Conservation (phyloP, 2,797 vertebrate species). For the Xenops minutus region DNA sequence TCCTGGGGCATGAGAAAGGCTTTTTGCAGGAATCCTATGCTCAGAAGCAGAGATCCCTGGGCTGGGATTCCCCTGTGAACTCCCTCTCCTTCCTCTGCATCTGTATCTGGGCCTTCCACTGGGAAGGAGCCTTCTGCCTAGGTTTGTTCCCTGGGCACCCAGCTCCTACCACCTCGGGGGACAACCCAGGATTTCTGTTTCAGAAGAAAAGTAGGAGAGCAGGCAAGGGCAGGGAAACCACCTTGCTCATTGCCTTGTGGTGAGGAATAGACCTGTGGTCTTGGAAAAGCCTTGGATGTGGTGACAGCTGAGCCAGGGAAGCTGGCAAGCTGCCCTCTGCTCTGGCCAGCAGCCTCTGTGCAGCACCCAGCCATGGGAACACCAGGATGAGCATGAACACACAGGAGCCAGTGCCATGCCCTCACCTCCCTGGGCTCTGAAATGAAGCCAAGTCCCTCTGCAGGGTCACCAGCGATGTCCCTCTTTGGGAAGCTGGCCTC, state of each 20-base stretch:
- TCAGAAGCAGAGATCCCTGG: neutral
- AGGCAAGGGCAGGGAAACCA: neutral
- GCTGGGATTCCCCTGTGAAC: neutral
- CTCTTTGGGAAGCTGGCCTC: neutral
- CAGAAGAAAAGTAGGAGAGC: neutral
- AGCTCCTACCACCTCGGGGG: neutral
- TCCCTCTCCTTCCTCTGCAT: neutral
- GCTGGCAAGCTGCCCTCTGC: neutral
- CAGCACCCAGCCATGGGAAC: neutral
- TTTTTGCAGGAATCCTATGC: neutral
- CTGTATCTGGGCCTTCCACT: neutral
- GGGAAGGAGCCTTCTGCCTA: rapidly evolving
- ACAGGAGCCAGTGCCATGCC: neutral
- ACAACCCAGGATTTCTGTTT: neutral
- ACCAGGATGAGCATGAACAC: rapidly evolving
- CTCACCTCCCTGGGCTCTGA: neutral
- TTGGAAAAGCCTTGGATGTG: neutral
- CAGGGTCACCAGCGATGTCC: neutral
- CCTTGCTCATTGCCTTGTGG: neutral
- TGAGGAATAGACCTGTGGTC: neutral
- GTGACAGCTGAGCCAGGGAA: neutral
- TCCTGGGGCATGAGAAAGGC: neutral
- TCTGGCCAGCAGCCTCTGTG: neutral
- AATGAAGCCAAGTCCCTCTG: neutral
- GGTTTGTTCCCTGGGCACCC: neutral